Conservation (phyloP, 2,113 vertebrate genomes). For the Pogonocichla stellata region DNA sequence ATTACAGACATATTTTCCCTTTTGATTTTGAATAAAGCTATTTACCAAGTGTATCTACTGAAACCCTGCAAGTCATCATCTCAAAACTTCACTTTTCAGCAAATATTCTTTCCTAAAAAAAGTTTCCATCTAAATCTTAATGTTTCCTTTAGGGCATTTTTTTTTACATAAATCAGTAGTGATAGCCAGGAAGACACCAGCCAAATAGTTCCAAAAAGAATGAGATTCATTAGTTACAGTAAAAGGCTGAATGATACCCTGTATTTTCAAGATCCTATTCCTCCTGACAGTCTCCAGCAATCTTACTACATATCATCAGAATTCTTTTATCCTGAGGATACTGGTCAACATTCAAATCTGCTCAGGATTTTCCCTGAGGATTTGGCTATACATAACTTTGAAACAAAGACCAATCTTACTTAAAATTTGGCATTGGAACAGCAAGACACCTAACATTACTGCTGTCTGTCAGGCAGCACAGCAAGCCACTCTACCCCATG, state of each 20-base stretch:
- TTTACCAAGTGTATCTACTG: background rate
- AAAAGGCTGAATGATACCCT: background rate
- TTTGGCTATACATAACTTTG: background rate
- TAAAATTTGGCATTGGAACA: background rate
- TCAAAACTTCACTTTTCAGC: slow-evolving; percentile 42
- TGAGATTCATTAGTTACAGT: slow-evolving; percentile 12
- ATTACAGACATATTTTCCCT: background rate
- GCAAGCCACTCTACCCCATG: accelerated
- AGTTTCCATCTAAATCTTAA: slow-evolving; percentile 19
- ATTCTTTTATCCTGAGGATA: background rate
- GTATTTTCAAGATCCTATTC: slow-evolving; percentile 14
- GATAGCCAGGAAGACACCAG: slow-evolving; percentile 31
- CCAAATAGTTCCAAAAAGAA: slow-evolving; percentile 39
- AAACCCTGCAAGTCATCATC: slow-evolving; percentile 54
- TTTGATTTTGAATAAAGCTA: slow-evolving; percentile 26
- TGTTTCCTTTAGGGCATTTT: slow-evolving; percentile 15
- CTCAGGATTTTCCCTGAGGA: background rate
- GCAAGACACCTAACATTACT: background rate
- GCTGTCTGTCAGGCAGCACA: background rate
- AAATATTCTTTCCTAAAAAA: slow-evolving; percentile 40
- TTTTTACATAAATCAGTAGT: slow-evolving; percentile 45
- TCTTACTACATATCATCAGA: background rate
- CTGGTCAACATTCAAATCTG: background rate
- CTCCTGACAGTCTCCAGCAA: background rate
- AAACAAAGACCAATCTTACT: background rate